phyloP scores from a whole-genome alignment of 1,140 invertebrate genomes.

The Mizuhopecten yessoensis region DNA sequence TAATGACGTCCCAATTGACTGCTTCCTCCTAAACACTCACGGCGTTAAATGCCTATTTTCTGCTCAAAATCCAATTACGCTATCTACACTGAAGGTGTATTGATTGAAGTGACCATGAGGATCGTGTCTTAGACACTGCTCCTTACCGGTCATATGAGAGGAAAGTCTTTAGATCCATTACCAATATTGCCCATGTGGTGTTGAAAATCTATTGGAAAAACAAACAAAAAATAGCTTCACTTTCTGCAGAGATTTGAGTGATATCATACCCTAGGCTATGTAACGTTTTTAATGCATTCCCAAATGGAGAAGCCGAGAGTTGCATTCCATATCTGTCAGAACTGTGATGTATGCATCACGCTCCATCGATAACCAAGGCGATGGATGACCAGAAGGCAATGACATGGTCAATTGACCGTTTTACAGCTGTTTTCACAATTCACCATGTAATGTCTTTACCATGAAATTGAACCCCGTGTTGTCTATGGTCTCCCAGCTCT shows the following conservation, averaged over 20 bases:
- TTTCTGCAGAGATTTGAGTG: neutral
- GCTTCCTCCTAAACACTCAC: slow-evolving; percentile 21
- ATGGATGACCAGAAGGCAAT: slow-evolving; percentile 11
- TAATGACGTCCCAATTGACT: neutral
- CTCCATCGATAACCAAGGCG: neutral
- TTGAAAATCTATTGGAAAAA: neutral
- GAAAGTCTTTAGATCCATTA: neutral
- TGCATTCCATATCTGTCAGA: neutral
- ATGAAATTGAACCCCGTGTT: neutral
- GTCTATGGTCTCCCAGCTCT: neutral
- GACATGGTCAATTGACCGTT: slow-evolving; percentile 22
- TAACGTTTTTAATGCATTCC: neutral
- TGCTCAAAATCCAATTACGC: slow-evolving; percentile 31
- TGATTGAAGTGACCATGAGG: neutral
- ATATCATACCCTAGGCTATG: neutral
- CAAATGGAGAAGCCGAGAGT: neutral
- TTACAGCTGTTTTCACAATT: slow-evolving; percentile 8
- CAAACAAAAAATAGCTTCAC: neutral
- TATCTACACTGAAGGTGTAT: neutral
- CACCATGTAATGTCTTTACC: slow-evolving; percentile 17
- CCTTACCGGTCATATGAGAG: neutral
- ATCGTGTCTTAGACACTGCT: neutral
- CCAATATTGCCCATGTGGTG: neutral
- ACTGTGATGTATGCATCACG: neutral
- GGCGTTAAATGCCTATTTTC: slow-evolving; percentile 26